Conservation (phyloP, 2,113 vertebrate genomes). For the Carlito syrichta region DNA sequence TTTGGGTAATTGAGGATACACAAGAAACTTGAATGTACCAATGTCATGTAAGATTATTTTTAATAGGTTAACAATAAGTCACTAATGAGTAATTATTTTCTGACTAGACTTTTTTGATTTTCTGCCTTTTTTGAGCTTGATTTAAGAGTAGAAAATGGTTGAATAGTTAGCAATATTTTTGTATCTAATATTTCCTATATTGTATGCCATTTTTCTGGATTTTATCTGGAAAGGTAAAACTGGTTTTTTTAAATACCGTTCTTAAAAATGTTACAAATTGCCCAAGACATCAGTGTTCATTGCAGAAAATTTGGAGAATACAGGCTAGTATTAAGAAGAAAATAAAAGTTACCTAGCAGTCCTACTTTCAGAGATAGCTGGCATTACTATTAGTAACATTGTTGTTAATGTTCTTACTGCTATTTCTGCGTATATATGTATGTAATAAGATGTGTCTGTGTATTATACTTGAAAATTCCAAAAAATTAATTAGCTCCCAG, state of each 20-base stretch:
- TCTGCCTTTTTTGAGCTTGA: constrained; percentile 3
- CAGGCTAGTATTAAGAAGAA: constrained; percentile 25
- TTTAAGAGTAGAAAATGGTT: constrained; percentile 29
- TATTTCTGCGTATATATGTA: neutral
- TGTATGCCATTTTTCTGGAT: constrained; percentile 19
- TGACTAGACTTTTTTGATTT: neutral
- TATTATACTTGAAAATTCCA: neutral
- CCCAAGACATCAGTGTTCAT: neutral
- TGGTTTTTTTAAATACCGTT: neutral
- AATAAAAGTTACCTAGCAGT: neutral
- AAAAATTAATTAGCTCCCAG: neutral
- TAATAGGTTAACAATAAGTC: constrained; percentile 1
- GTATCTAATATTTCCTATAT: neutral
- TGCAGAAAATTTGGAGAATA: constrained; percentile 38
- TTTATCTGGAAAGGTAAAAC: constrained; percentile 44
- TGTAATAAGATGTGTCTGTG: neutral
- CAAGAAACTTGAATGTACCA: neutral
- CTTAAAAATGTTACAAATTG: neutral
- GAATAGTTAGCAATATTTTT: constrained; percentile 20
- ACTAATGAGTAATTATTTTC: neutral
- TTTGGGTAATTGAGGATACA: constrained; percentile 1
- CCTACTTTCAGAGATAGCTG: neutral
- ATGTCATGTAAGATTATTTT: neutral
- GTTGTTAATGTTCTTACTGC: neutral
- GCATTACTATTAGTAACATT: neutral